These are phyloP conservation scores for Limnephilus auricula DNA, from an alignment of 2,888 invertebrate genomes.

Conservation along the genomic window DNA sequence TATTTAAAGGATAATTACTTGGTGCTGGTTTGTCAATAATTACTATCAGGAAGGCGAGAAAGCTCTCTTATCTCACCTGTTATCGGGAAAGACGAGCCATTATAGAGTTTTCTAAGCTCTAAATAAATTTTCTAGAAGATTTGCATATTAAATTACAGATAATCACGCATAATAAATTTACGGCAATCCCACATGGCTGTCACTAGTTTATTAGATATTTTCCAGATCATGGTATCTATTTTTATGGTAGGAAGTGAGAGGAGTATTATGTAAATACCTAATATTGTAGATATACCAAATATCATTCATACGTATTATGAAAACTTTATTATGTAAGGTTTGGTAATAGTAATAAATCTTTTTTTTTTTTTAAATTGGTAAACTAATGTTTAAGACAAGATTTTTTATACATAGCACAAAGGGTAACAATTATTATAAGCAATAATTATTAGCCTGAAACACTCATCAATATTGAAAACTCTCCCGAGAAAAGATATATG, in stretches of 20 bases:
- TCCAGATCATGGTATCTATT: not conserved
- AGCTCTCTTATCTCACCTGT: not conserved
- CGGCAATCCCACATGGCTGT: not conserved
- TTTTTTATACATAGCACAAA: no score
- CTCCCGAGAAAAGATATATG: no score
- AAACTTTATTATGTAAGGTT: no score
- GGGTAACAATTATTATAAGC: no score
- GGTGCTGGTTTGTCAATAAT: constrained; percentile 32
- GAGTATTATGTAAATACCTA: not conserved
- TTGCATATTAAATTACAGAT: not conserved
- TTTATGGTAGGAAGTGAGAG: not conserved
- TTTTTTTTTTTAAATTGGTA: no score
- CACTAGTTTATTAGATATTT: not conserved
- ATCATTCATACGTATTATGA: not conserved
- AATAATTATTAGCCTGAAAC: no score
- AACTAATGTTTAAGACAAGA: no score
- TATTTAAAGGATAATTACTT: constrained; percentile 18
- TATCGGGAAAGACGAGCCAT: not conserved
- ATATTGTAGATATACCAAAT: not conserved
- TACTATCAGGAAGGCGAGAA: not conserved
- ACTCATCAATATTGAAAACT: no score
- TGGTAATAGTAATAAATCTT: no score
- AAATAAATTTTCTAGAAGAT: not conserved
- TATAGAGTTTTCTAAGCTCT: not conserved
- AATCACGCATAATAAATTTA: not conserved